phyloP scores from a whole-genome alignment of 2,888 invertebrate species.

The Scotopteryx bipunctaria region DNA sequence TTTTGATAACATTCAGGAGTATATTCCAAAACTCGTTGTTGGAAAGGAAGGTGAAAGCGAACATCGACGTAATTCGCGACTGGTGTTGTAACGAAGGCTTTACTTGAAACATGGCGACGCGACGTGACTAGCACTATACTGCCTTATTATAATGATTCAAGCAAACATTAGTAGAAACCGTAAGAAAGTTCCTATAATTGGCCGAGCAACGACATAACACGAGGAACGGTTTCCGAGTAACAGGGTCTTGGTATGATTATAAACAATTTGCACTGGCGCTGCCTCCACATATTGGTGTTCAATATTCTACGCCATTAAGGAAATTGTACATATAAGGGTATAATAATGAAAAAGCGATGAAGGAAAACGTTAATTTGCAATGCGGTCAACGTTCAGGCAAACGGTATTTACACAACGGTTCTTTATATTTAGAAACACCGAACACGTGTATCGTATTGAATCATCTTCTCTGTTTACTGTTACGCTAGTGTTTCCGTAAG shows the following conservation, averaged over 20 bases:
- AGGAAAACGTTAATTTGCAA: constrained; percentile 61
- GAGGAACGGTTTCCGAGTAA: constrained; percentile 3
- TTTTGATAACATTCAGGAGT: neutral
- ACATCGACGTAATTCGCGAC: constrained; percentile 51
- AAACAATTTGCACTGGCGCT: constrained; percentile 7
- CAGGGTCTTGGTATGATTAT: constrained; percentile 9
- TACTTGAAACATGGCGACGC: constrained; percentile 43
- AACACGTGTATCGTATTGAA: constrained; percentile 70
- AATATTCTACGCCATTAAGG: constrained; percentile 33
- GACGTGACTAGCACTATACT: constrained; percentile 21
- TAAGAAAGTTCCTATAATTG: constrained; percentile 49
- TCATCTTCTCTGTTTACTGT: constrained; percentile 63
- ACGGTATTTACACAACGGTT: constrained; percentile 71
- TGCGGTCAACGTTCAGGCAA: constrained; percentile 65
- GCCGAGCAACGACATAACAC: constrained; percentile 13
- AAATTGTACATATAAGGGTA: constrained; percentile 49
- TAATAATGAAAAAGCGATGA: constrained; percentile 50
- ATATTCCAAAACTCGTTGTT: constrained; percentile 30
- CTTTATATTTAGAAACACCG: constrained; percentile 70
- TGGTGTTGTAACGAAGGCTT: constrained; percentile 51
- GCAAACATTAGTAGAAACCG: constrained; percentile 62
- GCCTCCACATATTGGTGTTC: constrained; percentile 12
- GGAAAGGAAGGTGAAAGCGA: constrained; percentile 63
- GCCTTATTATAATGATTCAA: constrained; percentile 50
- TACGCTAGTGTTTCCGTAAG: constrained; percentile 58